Conservation (phyloP, 2,888 invertebrate genomes). For the Drosophila borborema region DNA sequence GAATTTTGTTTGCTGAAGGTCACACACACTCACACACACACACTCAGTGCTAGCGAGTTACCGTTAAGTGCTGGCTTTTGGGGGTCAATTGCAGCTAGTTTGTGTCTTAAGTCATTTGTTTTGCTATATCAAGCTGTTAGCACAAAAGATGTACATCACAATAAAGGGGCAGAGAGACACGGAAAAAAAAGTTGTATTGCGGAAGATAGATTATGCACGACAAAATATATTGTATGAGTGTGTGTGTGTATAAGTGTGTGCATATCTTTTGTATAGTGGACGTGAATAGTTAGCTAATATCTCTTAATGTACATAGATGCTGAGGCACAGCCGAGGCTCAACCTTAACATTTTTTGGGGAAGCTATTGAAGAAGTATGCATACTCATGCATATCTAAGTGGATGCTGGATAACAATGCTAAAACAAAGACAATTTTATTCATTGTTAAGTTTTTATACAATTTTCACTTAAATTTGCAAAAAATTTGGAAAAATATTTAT, state of each 20-base stretch:
- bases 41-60: constrained; percentile 33
- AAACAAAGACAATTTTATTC: no score
- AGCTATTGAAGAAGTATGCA: background rate
- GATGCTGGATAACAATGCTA: background rate
- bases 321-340: no score
- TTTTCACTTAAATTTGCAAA: no score
- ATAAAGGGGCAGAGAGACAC: constrained; percentile 2
- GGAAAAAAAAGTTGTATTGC: constrained; percentile 1
- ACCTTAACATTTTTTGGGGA: background rate
- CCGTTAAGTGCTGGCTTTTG: constrained; percentile 65
- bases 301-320: background rate
- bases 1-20: constrained; percentile 73
- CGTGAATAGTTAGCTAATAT: background rate
- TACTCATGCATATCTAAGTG: background rate
- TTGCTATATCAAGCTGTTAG: constrained; percentile 55
- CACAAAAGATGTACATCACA: constrained; percentile 16
- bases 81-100: constrained; percentile 71
- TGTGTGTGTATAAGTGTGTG: background rate
- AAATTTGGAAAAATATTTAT: no score
- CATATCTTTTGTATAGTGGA: background rate
- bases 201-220: background rate
- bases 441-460: no score
- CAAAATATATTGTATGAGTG: background rate
- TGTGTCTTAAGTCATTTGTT: constrained; percentile 75
- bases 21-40: constrained; percentile 25